Evolutionary conservation across 35 echinoderm and acorn worm species (phyloP).

Genomic region (Strongylocentrotus purpuratus): DNA sequence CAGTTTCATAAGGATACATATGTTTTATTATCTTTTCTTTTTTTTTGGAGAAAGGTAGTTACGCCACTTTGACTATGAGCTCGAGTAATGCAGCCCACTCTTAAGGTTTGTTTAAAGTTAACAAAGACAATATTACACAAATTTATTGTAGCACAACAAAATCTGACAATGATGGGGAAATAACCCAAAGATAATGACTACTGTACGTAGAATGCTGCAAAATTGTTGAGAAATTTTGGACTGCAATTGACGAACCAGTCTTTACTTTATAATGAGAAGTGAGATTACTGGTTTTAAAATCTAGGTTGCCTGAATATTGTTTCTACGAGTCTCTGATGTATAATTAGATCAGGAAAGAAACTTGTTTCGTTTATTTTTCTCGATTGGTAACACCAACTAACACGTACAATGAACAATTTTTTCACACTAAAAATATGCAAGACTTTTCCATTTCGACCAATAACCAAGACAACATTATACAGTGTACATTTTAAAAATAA

Average conservation of each 20-base stretch:
- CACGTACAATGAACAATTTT: neutral
- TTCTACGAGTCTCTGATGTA: neutral
- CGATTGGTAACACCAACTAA: neutral
- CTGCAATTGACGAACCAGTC: too few species aligned
- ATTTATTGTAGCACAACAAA: too few species aligned
- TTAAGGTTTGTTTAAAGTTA: neutral
- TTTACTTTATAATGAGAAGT: too few species aligned
- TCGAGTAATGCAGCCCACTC: neutral
- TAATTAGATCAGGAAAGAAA: neutral
- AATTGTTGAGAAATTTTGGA: too few species aligned
- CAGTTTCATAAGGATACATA: neutral
- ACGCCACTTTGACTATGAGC: neutral
- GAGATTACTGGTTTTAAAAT: neutral
- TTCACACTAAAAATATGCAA: neutral
- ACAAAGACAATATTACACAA: too few species aligned
- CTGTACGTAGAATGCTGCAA: too few species aligned
- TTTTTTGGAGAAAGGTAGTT: neutral
- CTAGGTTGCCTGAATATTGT: neutral
- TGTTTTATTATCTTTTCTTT: neutral
- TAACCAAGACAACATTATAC: neutral
- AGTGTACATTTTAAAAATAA: constrained; percentile 13
- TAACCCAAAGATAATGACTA: too few species aligned
- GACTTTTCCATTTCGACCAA: neutral
- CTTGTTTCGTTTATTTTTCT: neutral
- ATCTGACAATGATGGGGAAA: too few species aligned